These are phyloP conservation scores for Elmis aenea DNA, from an alignment of 2,888 invertebrate species.

Conservation along the genomic window DNA sequence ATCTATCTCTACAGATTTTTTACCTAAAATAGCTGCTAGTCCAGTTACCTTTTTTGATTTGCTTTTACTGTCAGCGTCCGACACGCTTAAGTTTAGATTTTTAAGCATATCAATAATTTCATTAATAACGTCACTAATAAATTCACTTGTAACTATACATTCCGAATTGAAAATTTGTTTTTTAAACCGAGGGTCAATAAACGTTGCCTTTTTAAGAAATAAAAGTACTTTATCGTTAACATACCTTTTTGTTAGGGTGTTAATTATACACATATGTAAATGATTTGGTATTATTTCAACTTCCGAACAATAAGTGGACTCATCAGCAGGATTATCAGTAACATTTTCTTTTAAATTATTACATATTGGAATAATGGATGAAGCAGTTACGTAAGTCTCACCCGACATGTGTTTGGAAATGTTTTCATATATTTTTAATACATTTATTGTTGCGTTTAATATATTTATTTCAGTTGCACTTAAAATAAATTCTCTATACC, in stretches of 20 bases:
- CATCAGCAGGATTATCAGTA: not conserved
- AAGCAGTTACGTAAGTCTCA: no score
- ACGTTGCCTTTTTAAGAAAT: conserved; percentile 1
- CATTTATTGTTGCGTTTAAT: not conserved
- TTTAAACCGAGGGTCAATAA: conserved; percentile 2
- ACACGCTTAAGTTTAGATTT: no score
- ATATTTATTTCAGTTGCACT: not conserved
- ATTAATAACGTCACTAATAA: not conserved
- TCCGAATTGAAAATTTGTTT: not conserved
- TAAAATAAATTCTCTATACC: no score
- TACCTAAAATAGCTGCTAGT: conserved; percentile 1
- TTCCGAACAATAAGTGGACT: conserved; percentile 1
- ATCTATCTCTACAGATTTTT: not conserved
- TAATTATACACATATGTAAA: conserved; percentile 2
- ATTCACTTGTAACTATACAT: not conserved
- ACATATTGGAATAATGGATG: conserved; percentile 1
- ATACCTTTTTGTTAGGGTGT: not conserved
- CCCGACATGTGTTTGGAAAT: no score
- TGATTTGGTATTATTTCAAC: conserved; percentile 1
- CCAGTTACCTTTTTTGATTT: conserved; percentile 1
- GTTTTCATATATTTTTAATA: conserved; percentile 1
- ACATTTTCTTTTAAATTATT: conserved; percentile 1
- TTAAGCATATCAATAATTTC: no score
- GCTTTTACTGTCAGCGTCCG: no score
- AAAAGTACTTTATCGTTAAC: not conserved